These are phyloP conservation scores for Loripinus fragilis DNA, from an alignment of 2,888 invertebrate genomes.

Conservation along the genomic window DNA sequence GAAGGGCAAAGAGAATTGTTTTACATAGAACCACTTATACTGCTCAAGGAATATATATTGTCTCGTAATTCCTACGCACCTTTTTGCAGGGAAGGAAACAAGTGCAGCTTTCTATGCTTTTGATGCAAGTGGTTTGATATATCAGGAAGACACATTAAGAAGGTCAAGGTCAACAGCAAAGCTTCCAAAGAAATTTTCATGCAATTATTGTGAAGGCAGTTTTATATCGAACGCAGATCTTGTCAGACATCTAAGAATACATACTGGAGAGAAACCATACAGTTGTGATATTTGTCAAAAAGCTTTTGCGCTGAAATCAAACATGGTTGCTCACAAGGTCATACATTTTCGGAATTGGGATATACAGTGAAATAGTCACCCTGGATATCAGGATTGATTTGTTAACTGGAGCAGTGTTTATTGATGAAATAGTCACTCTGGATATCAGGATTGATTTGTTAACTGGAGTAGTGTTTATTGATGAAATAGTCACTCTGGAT, in stretches of 20 bases:
- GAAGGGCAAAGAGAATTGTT: no score
- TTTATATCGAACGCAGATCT: neutral
- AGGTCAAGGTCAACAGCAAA: no score
- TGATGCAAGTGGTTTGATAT: no score
- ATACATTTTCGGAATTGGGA: neutral
- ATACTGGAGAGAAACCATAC: neutral
- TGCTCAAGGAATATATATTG: no score
- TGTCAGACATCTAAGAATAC: neutral
- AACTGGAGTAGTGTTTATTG: neutral
- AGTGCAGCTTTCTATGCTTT: neutral
- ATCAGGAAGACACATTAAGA: neutral
- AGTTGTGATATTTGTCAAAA: neutral
- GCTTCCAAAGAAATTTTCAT: neutral
- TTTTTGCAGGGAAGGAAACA: constrained; percentile 2
- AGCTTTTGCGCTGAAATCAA: neutral
- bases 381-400: no score
- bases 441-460: no score
- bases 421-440: no score
- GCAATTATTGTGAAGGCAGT: neutral
- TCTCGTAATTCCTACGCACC: no score
- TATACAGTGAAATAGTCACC: no score
- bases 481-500: no score
- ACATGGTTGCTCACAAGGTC: neutral
- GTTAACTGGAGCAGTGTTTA: no score
- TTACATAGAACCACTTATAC: no score